Conservation (phyloP, 92 coral and sea anemone species). For the Blastomussa wellsi region DNA sequence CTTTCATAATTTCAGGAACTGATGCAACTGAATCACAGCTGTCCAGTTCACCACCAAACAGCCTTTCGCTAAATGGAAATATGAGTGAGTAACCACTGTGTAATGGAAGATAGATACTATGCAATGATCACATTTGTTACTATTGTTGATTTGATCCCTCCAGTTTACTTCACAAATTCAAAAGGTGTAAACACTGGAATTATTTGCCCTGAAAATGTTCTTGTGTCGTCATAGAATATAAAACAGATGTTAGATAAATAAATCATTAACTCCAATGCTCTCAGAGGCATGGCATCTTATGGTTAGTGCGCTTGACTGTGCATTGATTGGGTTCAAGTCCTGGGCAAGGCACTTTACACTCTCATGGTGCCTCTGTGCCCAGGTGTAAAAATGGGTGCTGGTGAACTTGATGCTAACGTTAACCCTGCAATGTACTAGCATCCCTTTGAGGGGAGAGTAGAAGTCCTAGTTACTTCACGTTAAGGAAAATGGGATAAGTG, state of each 20-base stretch:
- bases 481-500: too few species aligned
- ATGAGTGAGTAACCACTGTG: slow-evolving; percentile 27
- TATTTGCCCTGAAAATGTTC: not conserved
- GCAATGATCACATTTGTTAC: not conserved
- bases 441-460: too few species aligned
- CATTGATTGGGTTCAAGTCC: too few species aligned
- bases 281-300: too few species aligned
- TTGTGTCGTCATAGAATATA: not conserved
- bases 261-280: not conserved
- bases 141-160: not conserved
- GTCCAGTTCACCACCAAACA: slow-evolving; percentile 70
- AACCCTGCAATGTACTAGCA: too few species aligned
- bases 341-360: too few species aligned
- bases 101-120: not conserved
- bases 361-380: too few species aligned
- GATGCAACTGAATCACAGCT: slow-evolving; percentile 59
- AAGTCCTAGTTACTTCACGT: too few species aligned
- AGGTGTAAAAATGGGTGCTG: too few species aligned
- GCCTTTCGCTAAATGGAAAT: slow-evolving; percentile 56
- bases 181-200: not conserved
- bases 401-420: too few species aligned
- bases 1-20: slow-evolving; percentile 41
- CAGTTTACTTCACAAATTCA: not conserved
- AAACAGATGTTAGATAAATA: not conserved
- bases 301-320: too few species aligned